These are phyloP conservation scores for Cheilosia variabilis DNA, from an alignment of 2,888 invertebrate genomes.

Conservation along the genomic window DNA sequence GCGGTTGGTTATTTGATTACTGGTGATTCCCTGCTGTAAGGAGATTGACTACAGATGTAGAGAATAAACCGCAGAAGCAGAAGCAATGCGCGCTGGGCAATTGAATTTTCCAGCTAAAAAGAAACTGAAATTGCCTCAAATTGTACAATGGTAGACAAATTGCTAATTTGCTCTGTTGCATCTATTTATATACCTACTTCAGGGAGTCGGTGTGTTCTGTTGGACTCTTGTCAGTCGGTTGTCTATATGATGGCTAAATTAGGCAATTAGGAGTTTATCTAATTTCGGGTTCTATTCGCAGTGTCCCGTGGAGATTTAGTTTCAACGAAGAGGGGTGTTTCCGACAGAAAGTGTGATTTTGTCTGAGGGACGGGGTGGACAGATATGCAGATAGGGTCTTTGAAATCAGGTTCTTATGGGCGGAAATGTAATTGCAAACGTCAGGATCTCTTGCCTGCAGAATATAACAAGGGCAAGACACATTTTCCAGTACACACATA, in stretches of 20 bases:
- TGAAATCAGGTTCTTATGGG: no score
- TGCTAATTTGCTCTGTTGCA: slow-evolving; percentile 55
- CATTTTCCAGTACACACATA: no score
- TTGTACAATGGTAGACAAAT: slow-evolving; percentile 65
- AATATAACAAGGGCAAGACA: no score
- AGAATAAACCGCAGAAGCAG: slow-evolving; percentile 1
- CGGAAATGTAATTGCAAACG: no score
- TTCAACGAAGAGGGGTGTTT: slow-evolving; percentile 7
- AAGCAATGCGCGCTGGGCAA: slow-evolving; percentile 35
- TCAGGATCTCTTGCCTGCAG: no score
- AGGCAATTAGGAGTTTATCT: slow-evolving; percentile 53
- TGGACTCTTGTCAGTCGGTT: slow-evolving; percentile 40
- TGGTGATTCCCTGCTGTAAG: slow-evolving; percentile 3
- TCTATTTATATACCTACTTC: neutral
- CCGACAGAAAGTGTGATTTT: neutral
- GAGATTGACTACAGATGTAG: neutral
- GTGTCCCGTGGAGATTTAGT: slow-evolving; percentile 41
- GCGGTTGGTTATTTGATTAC: slow-evolving; percentile 63
- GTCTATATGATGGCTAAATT: slow-evolving; percentile 12
- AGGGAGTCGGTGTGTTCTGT: slow-evolving; percentile 25
- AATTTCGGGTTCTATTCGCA: slow-evolving; percentile 13
- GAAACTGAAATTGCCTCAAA: slow-evolving; percentile 65
- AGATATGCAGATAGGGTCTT: no score
- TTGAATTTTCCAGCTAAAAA: slow-evolving; percentile 65
- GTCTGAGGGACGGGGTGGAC: no score